Evolutionary conservation across 2,888 invertebrate species (phyloP), one percentile per base, ranked within the genome.

Genomic region (Phyto melanocephala): DNA sequence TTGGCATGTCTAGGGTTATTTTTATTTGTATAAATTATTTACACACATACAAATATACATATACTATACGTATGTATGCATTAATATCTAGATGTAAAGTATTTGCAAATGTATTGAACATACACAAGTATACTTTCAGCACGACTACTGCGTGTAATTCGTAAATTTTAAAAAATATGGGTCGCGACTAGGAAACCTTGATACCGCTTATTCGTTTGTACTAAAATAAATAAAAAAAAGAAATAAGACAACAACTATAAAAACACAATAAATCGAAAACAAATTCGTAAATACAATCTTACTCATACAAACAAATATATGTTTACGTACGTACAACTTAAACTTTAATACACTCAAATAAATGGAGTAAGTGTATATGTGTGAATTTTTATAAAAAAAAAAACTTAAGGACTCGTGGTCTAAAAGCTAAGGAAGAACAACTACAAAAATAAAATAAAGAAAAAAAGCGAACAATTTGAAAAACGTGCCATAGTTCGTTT

Each of bases 131-230:
- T 8, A 52, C 4, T n/a, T n/a, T 47, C 10, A 65, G 47, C 45
- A 79, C 58, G 65, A 45, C 22, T 71, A 85, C 88, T 87, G 89
- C 89, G 89, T 89, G 89, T 87, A 87, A 85, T 85, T 87, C 82
- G 87, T 87, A 87, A 88, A 87, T 89, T 86, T 87, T 40, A 86
- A 86, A 85, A 86, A 86, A 89, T 87, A 86, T 89, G 87, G 88
- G 87, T 88, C 88, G 88, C 84, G 75, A 68, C 72, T 75, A 52
- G 79, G 65, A 82, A 80, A 81, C 85, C 82, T 83, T 83, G 83
- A 81, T 84, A 85, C 82, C 63, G 77, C 78, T 80, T 72, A 68
- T 77, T 68, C 77, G 70, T 79, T 42, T 58, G 28, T 47, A 70
- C 70, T 54, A 8, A 50, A 28, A 28, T 5, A 6, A 28, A 28